A percentile compares a stretch with the other conserved stretches of the same genome.
phyloP scores from a whole-genome alignment of 2,113 vertebrate genomes.

The Scatophagus argus region DNA sequence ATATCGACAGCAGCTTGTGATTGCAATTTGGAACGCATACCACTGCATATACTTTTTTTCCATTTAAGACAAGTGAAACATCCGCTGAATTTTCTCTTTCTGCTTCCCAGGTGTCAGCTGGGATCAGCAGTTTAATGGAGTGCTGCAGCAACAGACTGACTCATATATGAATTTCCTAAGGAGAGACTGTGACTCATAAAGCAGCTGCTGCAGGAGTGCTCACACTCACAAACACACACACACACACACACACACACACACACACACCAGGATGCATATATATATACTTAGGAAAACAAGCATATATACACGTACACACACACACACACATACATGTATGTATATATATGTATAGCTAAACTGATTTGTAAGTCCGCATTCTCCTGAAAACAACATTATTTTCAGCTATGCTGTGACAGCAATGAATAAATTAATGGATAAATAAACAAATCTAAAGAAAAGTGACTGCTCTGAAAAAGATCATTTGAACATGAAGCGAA shows the following conservation, averaged over 20 bases:
- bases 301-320: no score
- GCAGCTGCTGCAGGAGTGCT: constrained; percentile 35
- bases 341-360: constrained; percentile 3
- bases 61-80: constrained; percentile 34
- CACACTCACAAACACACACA: constrained; percentile 31
- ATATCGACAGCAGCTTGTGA: background rate
- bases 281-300: background rate
- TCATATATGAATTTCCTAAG: constrained; percentile 42
- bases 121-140: constrained; percentile 53
- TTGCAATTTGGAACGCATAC: background rate
- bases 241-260: constrained; percentile 30
- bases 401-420: constrained; percentile 10
- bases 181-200: constrained; percentile 63
- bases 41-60: background rate
- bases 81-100: background rate
- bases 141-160: constrained; percentile 49
- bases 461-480: constrained; percentile 36
- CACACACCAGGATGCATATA: constrained; percentile 27
- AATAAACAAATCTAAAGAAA: constrained; percentile 47
- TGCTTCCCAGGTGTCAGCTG: constrained; percentile 30
- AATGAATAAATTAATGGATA: constrained; percentile 39
- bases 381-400: constrained; percentile 8
- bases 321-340: constrained; percentile 26
- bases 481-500: constrained; percentile 22
- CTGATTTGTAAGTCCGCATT: constrained; percentile 14